Percentiles rank a stretch among this genome's conserved stretches.
Conservation (phyloP, 35 echinoderm and acorn worm species). For the Apostichopus californicus region DNA sequence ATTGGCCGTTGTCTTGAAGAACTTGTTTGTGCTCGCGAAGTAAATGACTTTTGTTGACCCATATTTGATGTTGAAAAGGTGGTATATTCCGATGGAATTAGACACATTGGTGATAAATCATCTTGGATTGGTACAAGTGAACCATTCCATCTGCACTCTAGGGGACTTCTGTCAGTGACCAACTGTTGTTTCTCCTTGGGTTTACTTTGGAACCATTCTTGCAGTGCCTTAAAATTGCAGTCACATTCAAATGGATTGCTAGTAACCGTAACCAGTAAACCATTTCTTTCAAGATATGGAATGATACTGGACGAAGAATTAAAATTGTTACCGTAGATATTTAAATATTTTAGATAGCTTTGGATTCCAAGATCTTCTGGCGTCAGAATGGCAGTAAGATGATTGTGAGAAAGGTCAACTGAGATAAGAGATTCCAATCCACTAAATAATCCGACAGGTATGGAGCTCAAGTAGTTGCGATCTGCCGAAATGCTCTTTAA, state of each 20-base stretch:
- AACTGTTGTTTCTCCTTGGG: not conserved
- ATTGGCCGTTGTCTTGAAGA: not conserved
- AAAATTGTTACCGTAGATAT: not conserved
- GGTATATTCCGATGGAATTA: not conserved
- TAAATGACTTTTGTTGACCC: not conserved
- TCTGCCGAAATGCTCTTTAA: not conserved
- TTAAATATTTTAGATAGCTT: not conserved
- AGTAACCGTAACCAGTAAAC: not conserved
- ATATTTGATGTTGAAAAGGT: not conserved
- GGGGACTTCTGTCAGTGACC: not conserved
- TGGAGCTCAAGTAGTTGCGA: not conserved
- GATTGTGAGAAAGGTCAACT: not conserved
- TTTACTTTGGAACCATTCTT: not conserved
- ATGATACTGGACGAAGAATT: not conserved
- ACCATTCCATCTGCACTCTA: not conserved
- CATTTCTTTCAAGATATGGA: not conserved
- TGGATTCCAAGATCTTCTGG: not conserved
- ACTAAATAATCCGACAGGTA: conserved; percentile 8
- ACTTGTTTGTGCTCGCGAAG: not conserved
- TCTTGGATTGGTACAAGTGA: not conserved
- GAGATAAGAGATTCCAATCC: not conserved
- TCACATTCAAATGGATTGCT: conserved; percentile 15
- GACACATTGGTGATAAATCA: not conserved
- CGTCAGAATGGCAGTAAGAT: not conserved
- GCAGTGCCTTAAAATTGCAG: not conserved